Conservation (phyloP, 64 coral and sea anemone species). For the Catalaphyllia jardinei region DNA sequence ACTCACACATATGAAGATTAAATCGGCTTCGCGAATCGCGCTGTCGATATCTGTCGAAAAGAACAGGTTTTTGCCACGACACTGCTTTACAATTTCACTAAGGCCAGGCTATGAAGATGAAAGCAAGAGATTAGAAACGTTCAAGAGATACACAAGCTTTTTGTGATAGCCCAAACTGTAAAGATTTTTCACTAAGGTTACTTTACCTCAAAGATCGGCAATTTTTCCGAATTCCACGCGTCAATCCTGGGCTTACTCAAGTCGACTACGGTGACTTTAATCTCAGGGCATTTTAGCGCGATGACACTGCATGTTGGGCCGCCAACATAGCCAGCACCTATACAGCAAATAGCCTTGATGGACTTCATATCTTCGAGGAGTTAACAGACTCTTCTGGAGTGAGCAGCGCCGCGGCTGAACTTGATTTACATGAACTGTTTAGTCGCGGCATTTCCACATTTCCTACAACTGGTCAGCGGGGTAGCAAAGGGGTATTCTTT, state of each 20-base stretch:
- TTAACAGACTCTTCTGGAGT: neutral
- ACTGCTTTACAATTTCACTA: slow-evolving; percentile 80
- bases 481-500: slow-evolving; percentile 61
- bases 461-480: neutral
- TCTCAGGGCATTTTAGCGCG: slow-evolving; percentile 94
- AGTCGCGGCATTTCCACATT: neutral
- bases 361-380: slow-evolving; percentile 38
- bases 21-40: slow-evolving; percentile 85
- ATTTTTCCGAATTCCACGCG: slow-evolving; percentile 91
- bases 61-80: slow-evolving; percentile 94
- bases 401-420: neutral
- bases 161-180: neutral
- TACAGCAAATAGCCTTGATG: slow-evolving; percentile 90
- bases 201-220: slow-evolving; percentile 93
- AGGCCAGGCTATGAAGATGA: slow-evolving; percentile 79
- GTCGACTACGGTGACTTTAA: slow-evolving; percentile 91
- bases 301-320: slow-evolving; percentile 96
- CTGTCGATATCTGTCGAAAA: slow-evolving; percentile 92
- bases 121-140: neutral
- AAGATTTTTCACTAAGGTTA: neutral
- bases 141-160: neutral
- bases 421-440: neutral
- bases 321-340: slow-evolving; percentile 95
- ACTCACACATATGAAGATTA: slow-evolving; percentile 99
- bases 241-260: slow-evolving; percentile 87